Base-by-base conservation (phyloP, 1,140 invertebrate species). In the Trichogramma pretiosum region DNA sequence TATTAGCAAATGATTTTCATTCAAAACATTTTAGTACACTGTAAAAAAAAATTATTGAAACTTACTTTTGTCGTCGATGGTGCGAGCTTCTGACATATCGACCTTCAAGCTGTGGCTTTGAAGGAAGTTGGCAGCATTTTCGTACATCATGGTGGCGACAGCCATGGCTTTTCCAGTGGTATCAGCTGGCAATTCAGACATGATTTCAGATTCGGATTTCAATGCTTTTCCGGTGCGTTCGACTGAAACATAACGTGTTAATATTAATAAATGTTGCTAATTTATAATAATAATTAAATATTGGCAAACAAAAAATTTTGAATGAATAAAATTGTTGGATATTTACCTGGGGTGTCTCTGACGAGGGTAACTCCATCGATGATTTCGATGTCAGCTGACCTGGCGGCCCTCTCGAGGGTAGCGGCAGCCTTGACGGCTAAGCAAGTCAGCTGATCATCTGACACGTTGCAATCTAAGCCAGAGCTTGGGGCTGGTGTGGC, bases 401-500 rank as follows among this genome's bases (percentile, higher is more conserved):
- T 30, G 7, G 26, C 26, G 7, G 26, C 26, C 26, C 26, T 30
- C 7, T 30, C n/a, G 26, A 30, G 7, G 7, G 26, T 30, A 13
- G 7, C n/a, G 26, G 13, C n/a, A 30, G 26, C 26, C n/a, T 30
- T 30, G 13, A 30, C 26, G 7, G 7, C 26, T 9, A 30, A 30
- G 13, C 26, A 30, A 13, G 7, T 30, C 26, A 30, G 13, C 7
- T 9, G 7, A 30, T 30, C 26, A 30, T 9, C n/a, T 9, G 7
- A 7, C n/a, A 8, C 7, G 13, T 13, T 30, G 13, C 26, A 30
- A 30, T 30, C 26, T 13, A 30, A 30, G 13, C n/a, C n/a, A 8
- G 7, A 13, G 7, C n/a, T 7, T 30, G 7, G 7, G 7, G 26
- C 7, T 30, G 26, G 7, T 30, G 63, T 58, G 2, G 26, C 7